Base-by-base conservation (phyloP, 2,888 invertebrate genomes). In the Macrophya annulata region DNA sequence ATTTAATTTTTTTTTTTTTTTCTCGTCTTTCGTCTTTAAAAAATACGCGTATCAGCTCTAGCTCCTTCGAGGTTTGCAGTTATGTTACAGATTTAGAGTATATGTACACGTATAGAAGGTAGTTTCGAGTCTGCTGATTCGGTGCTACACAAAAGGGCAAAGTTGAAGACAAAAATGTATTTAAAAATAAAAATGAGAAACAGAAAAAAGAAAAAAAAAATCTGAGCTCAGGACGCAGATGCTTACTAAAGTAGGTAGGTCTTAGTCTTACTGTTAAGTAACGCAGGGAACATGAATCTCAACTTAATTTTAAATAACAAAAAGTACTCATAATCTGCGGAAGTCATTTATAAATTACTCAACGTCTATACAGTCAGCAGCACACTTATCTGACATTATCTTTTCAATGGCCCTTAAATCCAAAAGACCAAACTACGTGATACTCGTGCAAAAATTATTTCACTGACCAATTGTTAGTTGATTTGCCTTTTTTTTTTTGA, bases 181-280 rank as follows among this genome's bases (percentile, higher is more conserved):
- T 25, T 9, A 4, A 62, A 4, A 62, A 25, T 21, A 12, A 25
- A n/a, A 62, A 10, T 4, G 6, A 59, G 8, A 59, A 55, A 55
- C 10, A 62, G 3, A 2, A 21, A 62, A 12, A 62, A 25, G 9
- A 62, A 59, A 59, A 62, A 55, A n/a, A 21, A 62, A 62, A 62
- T 4, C 9, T 0, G n/a, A 62, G 12, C 10, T 62, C 25, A 62
- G 62, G 62, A 62, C 21, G 25, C 12, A 62, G 25, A 21, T 62
- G 62, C 62, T 62, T 25, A 62, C 62, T 62, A 25, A 62, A 62
- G 62, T 62, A 62, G 62, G 62, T 62, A 62, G 62, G 62, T 62
- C 62, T 62, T 62, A 62, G 62, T 25, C 25, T 62, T 62, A 62
- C 62, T 62, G 62, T 62, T 62, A 62, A 31, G 25, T 62, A 62